Conservation (phyloP, 2,888 invertebrate species). For the Bombylius discolor region DNA sequence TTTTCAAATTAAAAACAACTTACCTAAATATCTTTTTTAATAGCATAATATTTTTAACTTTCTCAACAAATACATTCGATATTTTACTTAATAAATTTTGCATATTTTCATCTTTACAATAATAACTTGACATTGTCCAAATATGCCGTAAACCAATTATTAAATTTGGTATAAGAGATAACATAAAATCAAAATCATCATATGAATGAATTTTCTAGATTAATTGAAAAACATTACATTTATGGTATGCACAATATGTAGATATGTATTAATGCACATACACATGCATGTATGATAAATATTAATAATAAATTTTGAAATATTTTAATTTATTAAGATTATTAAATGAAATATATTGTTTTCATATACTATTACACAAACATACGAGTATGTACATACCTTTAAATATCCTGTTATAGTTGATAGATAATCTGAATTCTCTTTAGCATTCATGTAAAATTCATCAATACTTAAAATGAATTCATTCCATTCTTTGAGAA, state of each 20-base stretch:
- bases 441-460: constrained; percentile 29
- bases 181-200: constrained; percentile 56
- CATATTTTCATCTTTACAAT: constrained; percentile 75
- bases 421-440: constrained; percentile 33
- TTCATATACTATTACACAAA: too few species aligned
- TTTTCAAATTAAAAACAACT: constrained; percentile 22
- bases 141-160: constrained; percentile 79
- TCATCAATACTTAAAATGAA: constrained; percentile 19
- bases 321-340: too few species aligned
- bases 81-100: constrained; percentile 68
- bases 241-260: too few species aligned
- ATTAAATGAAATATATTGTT: too few species aligned
- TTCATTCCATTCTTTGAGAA: constrained; percentile 23
- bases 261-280: too few species aligned
- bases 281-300: too few species aligned
- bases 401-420: constrained; percentile 36
- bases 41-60: constrained; percentile 56
- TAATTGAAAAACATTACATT: too few species aligned
- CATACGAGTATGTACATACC: constrained; percentile 28
- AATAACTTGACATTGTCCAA: constrained; percentile 82
- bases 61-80: constrained; percentile 67
- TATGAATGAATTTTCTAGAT: constrained; percentile 53
- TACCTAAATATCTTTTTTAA: constrained; percentile 66
- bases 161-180: constrained; percentile 59
- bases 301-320: too few species aligned